Evolutionary conservation across 1,140 invertebrate genomes (phyloP), one percentile per base, ranked within the genome.

Genomic region (Aphis craccivora): DNA sequence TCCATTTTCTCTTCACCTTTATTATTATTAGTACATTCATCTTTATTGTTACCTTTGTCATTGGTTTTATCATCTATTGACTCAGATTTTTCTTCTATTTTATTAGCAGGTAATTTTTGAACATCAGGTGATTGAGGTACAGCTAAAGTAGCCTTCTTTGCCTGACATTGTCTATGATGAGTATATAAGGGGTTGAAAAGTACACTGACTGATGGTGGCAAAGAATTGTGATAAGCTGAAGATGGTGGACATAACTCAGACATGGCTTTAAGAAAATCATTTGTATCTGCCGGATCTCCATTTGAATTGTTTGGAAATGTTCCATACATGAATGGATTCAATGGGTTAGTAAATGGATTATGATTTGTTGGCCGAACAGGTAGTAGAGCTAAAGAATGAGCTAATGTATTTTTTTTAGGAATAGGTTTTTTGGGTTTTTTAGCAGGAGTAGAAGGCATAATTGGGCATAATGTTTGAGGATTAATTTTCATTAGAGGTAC

Each of bases 391-490:
- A 91, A 55, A 43, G 86, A 90, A 43, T 90, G 93, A 35, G 89
- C 93, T 43, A 83, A 86, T 20, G 89, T 94, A 86, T 88, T 93
- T 37, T 90, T 88, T 67, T 89, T 84, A 30, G 89, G 93, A 30
- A 22, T 84, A 43, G 84, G 84, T 53, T 87, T 84, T 91, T 93
- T 94, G 20, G 90, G 48, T 67, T 89, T 88, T 5, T 94, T 90
- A n/a, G 94, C 67, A 40, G 93, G 84, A 92, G 94, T 83, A 51
- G 93, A 87, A n/a, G 94, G 88, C 81, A 93, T 55, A 53, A 96
- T 96, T 0, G 96, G 96, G 86, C 96, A 96, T 11, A 97, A 94
- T 0, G 96, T 96, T 94, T 96, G 96, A 5, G 96, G 96, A 94
- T 97, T 96, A 83, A 96, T 96, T 94, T 96, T 96, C 93, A 96